phyloP scores from a whole-genome alignment of 2,888 invertebrate genomes.

The Adelphocoris suturalis region DNA sequence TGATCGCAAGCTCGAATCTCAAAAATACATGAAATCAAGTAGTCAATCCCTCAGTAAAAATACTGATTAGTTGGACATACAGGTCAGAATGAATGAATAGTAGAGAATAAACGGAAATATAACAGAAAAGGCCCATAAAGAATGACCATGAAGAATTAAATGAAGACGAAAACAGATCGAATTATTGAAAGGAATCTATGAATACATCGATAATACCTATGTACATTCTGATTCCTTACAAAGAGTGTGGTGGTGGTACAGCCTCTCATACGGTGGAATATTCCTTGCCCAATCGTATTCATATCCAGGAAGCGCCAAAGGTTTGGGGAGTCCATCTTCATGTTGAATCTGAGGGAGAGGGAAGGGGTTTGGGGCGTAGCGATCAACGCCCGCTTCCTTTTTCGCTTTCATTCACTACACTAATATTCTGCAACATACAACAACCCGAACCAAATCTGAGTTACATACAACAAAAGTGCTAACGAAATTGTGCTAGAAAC shows the following conservation, averaged over 20 bases:
- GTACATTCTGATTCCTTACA: constrained; percentile 76
- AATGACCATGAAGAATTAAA: no score
- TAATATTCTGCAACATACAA: constrained; percentile 34
- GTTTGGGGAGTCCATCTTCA: constrained; percentile 72
- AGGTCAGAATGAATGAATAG: no score
- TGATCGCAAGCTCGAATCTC: no score
- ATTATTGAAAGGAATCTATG: no score
- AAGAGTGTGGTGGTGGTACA: constrained; percentile 83
- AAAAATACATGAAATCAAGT: no score
- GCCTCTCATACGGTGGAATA: constrained; percentile 79
- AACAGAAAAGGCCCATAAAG: no score
- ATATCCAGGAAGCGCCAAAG: constrained; percentile 72
- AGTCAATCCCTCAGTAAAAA: no score
- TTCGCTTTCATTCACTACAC: constrained; percentile 59
- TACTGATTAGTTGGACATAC: no score
- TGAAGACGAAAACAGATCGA: no score
- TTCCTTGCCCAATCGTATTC: constrained; percentile 74
- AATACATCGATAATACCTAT: no score
- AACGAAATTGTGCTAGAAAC: background rate
- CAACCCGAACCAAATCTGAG: background rate
- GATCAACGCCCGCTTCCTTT: constrained; percentile 49
- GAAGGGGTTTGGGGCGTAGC: constrained; percentile 72
- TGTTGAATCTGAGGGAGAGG: constrained; percentile 75
- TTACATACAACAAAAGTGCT: background rate
- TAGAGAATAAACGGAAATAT: no score